A percentile compares a stretch with the other conserved stretches of the same genome.
Evolutionary conservation across 2,888 invertebrate genomes (phyloP).

Genomic region (Sicus ferrugineus): DNA sequence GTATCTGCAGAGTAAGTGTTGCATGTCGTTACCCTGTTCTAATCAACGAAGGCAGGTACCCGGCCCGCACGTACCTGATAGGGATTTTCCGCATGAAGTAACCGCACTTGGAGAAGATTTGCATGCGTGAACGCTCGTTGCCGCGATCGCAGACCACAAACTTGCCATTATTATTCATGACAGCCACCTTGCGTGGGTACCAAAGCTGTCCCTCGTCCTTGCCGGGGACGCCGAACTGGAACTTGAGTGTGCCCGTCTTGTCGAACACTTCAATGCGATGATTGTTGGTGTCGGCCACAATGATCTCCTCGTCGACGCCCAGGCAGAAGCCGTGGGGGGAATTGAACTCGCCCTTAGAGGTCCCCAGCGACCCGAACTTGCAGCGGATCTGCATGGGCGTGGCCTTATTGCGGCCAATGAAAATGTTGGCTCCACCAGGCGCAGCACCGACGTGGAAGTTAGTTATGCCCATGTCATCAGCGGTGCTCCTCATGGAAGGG

Average conservation of each 20-base stretch:
- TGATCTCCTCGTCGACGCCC: constrained; percentile 93
- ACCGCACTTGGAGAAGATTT: constrained; percentile 94
- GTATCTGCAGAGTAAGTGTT: constrained; percentile 67
- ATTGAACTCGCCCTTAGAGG: constrained; percentile 93
- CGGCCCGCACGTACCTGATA: constrained; percentile 64
- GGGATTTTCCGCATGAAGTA: constrained; percentile 96
- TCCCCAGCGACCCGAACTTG: constrained; percentile 94
- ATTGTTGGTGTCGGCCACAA: constrained; percentile 96
- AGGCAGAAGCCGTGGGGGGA: constrained; percentile 97
- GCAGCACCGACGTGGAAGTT: constrained; percentile 65
- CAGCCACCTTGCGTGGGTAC: constrained; percentile 96
- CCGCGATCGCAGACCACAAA: constrained; percentile 98
- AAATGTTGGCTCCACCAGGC: constrained; percentile 57
- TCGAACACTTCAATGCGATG: constrained; percentile 96
- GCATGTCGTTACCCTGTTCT: too few species aligned
- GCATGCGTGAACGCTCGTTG: constrained; percentile 95
- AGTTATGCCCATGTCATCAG: constrained; percentile 65
- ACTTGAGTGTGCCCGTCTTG: constrained; percentile 90
- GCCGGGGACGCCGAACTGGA: constrained; percentile 93
- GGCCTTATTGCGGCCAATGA: constrained; percentile 75
- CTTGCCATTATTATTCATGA: constrained; percentile 85
- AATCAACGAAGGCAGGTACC: constrained; percentile 5
- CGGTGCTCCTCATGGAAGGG: constrained; percentile 59
- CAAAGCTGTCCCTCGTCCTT: constrained; percentile 96
- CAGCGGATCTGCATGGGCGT: constrained; percentile 88